phyloP scores from a whole-genome alignment of 2,888 invertebrate genomes.

The Drosophila paranaensis region DNA sequence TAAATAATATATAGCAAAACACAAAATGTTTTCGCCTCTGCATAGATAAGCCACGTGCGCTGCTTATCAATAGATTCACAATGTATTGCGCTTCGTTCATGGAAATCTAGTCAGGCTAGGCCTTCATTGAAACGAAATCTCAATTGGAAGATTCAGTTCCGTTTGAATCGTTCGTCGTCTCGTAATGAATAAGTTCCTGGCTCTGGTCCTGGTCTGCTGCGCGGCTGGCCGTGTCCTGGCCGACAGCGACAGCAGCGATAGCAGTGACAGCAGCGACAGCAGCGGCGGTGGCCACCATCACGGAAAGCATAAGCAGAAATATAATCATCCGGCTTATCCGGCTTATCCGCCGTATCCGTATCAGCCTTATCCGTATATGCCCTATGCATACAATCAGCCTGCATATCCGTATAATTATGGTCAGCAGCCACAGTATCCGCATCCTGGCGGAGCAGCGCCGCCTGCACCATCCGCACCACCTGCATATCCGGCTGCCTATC shows the following conservation, averaged over 20 bases:
- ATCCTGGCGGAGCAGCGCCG: slow-evolving; percentile 18
- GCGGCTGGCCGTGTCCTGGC: slow-evolving; percentile 30
- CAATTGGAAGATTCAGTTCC: background rate
- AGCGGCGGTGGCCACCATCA: background rate
- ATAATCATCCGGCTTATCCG: slow-evolving; percentile 48
- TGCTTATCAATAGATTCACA: slow-evolving; percentile 1
- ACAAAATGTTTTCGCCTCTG: slow-evolving; percentile 2
- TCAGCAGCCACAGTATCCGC: slow-evolving; percentile 22
- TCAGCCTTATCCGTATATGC: background rate
- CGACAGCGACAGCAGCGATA: slow-evolving; percentile 37
- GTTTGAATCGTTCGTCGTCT: background rate
- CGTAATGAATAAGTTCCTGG: slow-evolving; percentile 34
- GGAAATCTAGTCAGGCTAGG: background rate
- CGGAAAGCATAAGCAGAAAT: slow-evolving; percentile 39
- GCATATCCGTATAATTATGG: slow-evolving; percentile 5
- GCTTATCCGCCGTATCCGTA: slow-evolving; percentile 21
- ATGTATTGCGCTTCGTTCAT: background rate
- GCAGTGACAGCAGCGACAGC: slow-evolving; percentile 14
- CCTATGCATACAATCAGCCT: slow-evolving; percentile 9
- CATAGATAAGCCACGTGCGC: slow-evolving; percentile 1
- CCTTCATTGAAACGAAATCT: background rate
- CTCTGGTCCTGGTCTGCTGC: slow-evolving; percentile 36
- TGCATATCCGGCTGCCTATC: background rate
- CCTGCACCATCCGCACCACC: background rate
- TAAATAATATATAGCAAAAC: background rate